Percentiles rank a stretch among this genome's conserved stretches.
Evolutionary conservation across 2,888 invertebrate species (phyloP).

Genomic region (Habroteleia sp.): DNA sequence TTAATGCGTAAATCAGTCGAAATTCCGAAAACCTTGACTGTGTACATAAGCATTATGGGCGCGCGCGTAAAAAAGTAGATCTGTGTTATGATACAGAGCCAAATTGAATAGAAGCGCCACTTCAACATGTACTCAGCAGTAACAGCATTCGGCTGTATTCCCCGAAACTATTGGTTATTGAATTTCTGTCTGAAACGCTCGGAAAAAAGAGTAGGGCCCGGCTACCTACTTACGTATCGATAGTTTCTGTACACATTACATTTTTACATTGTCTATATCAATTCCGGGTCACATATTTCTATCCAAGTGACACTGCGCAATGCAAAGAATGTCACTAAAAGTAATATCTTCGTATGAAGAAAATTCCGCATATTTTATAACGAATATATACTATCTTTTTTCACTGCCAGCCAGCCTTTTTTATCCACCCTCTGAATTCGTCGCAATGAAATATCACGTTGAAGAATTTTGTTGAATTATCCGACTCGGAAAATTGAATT

Average conservation of each 20-base stretch:
- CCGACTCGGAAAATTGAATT: conserved; percentile 37
- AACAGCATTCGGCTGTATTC: conserved; percentile 67
- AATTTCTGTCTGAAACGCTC: conserved; percentile 72
- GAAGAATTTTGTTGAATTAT: conserved; percentile 39
- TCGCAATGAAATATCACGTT: conserved; percentile 31
- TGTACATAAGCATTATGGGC: conserved; percentile 43
- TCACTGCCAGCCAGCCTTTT: conserved; percentile 22
- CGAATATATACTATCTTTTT: conserved; percentile 41
- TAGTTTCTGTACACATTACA: conserved; percentile 53
- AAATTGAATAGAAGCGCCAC: conserved; percentile 72
- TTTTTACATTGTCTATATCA: conserved; percentile 58
- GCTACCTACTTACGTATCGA: conserved; percentile 56
- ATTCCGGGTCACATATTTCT: conserved; percentile 59
- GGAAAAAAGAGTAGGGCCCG: conserved; percentile 57
- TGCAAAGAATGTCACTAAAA: conserved; percentile 53
- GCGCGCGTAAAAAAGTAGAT: conserved; percentile 64
- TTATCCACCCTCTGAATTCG: conserved; percentile 9
- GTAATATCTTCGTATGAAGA: conserved; percentile 53
- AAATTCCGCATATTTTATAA: conserved; percentile 53
- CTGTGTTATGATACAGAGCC: conserved; percentile 68
- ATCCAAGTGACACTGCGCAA: conserved; percentile 55
- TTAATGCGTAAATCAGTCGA: conserved; percentile 73
- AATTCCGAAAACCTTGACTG: conserved; percentile 67
- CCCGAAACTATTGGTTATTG: conserved; percentile 74
- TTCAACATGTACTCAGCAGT: conserved; percentile 63